Evolutionary conservation across 2,888 invertebrate genomes (phyloP).

Genomic region (Drosophila anomalipes): DNA sequence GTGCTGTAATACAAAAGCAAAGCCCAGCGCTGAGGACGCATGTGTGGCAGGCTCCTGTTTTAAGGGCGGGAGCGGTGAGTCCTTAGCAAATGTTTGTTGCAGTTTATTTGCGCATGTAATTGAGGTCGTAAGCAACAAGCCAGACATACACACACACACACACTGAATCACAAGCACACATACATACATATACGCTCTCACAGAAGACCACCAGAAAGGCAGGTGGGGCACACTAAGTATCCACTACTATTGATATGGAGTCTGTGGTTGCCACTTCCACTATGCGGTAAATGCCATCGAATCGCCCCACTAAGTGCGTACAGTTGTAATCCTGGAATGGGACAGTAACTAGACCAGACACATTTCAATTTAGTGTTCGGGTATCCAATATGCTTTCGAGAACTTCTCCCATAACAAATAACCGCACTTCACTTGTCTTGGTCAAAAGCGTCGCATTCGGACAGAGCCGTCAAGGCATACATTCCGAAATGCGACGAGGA

Average conservation of each 20-base stretch:
- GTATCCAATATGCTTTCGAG: constrained; percentile 2
- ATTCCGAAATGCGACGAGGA: constrained; percentile 10
- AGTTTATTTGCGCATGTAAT: constrained; percentile 78
- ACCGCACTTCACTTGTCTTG: constrained; percentile 31
- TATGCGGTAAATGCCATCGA: constrained; percentile 25
- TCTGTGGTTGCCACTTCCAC: constrained; percentile 18
- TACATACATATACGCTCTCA: neutral
- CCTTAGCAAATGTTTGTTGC: constrained; percentile 78
- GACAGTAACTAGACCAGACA: constrained; percentile 5
- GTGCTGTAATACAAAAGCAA: constrained; percentile 46
- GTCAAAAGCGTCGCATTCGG: constrained; percentile 5
- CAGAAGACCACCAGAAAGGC: constrained; percentile 5
- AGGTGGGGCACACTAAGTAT: constrained; percentile 19
- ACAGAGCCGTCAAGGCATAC: neutral
- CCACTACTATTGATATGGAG: constrained; percentile 37
- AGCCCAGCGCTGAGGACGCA: constrained; percentile 37
- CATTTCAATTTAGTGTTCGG: constrained; percentile 14
- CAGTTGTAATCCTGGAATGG: constrained; percentile 34
- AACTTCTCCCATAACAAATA: constrained; percentile 26
- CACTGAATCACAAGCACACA: neutral
- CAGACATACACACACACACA: constrained; percentile 13
- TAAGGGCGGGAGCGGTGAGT: constrained; percentile 54
- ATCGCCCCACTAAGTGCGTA: constrained; percentile 34
- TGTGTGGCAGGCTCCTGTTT: constrained; percentile 28
- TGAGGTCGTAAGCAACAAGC: constrained; percentile 74